These are phyloP conservation scores for Ctenicera cuprea DNA, from an alignment of 2,888 invertebrate genomes.

Conservation along the genomic window DNA sequence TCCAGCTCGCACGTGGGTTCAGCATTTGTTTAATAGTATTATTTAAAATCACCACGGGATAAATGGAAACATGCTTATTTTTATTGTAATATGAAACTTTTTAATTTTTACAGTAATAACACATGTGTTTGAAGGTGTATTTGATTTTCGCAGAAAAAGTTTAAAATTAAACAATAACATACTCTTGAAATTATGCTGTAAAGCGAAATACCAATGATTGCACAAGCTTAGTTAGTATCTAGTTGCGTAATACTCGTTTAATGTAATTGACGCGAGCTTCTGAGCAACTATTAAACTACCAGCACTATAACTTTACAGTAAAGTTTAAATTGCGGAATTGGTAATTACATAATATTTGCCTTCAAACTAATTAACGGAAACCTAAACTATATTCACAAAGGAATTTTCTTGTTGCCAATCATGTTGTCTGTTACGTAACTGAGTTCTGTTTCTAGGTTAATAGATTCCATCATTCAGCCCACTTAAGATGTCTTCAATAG, in stretches of 20 bases:
- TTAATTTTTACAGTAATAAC: too few relatives aligned
- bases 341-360: conserved; percentile 13
- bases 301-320: not conserved
- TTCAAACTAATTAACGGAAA: conserved; percentile 30
- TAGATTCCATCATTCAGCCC: not conserved
- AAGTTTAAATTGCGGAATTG: conserved; percentile 7
- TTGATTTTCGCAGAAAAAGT: too few relatives aligned
- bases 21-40: too few relatives aligned
- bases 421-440: conserved; percentile 18
- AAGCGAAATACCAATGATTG: too few relatives aligned
- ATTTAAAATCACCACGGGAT: too few relatives aligned
- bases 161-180: too few relatives aligned
- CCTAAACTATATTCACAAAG: conserved; percentile 21
- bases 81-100: too few relatives aligned
- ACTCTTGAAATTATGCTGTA: too few relatives aligned
- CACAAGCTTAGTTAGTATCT: too few relatives aligned
- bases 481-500: not conserved
- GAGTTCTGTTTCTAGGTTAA: not conserved
- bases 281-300: not conserved
- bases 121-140: too few relatives aligned
- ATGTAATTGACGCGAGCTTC: not conserved
- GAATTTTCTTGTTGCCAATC: conserved; percentile 10
- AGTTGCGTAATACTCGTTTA: not conserved
- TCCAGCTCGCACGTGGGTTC: too few relatives aligned
- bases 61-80: too few relatives aligned